A percentile compares a stretch with the other conserved stretches of the same genome.
Evolutionary conservation across 1,140 invertebrate species (phyloP).

Genomic region (Papilio glaucus): DNA sequence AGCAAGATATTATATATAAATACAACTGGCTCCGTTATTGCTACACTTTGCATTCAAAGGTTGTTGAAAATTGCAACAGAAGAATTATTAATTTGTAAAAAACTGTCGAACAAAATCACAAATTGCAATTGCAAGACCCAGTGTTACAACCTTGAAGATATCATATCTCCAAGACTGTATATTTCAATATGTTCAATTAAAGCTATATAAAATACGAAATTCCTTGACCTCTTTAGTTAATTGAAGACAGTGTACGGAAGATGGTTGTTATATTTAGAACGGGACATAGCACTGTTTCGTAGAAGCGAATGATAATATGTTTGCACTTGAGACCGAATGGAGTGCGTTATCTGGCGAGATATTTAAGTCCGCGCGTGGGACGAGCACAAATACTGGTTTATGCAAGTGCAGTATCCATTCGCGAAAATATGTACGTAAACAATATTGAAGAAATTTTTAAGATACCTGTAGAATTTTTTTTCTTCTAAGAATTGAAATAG

Average conservation of each 20-base stretch:
- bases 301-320: not conserved
- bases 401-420: not conserved
- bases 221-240: not conserved
- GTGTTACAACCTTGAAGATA: not conserved
- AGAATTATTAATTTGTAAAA: not conserved
- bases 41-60: no score
- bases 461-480: not conserved
- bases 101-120: not conserved
- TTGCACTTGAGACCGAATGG: not conserved
- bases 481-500: not conserved
- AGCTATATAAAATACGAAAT: not conserved
- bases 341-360: not conserved
- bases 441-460: not conserved
- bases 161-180: not conserved
- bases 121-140: not conserved
- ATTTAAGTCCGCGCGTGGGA: conserved; percentile 3
- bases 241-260: not conserved
- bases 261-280: not conserved
- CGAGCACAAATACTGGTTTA: not conserved
- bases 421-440: not conserved
- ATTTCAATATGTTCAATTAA: not conserved
- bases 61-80: no score
- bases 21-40: no score
- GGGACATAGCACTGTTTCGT: not conserved
- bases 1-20: no score